These are phyloP conservation scores for Plemyria rubiginata DNA, from an alignment of 2,888 invertebrate species.

Conservation along the genomic window DNA sequence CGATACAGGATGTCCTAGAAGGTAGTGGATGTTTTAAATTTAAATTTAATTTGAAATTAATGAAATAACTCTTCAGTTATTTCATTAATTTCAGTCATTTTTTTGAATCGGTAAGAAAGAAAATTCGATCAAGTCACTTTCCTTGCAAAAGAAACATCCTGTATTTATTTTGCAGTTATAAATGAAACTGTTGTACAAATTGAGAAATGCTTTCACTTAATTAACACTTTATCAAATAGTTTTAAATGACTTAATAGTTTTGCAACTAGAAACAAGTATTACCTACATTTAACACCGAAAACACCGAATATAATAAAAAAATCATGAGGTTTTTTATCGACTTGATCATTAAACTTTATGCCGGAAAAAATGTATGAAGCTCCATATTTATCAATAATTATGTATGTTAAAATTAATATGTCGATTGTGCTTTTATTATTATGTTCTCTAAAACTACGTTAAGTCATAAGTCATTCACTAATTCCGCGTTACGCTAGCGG, in stretches of 20 bases:
- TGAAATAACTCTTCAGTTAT: too few species aligned
- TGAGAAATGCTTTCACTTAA: slow-evolving; percentile 2
- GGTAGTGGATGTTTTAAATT: slow-evolving; percentile 2
- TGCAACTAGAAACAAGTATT: slow-evolving; percentile 7
- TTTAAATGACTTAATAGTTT: slow-evolving; percentile 1
- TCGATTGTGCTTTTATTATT: slow-evolving; percentile 72
- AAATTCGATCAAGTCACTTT: too few species aligned
- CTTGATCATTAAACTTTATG: neutral
- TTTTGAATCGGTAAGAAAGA: too few species aligned
- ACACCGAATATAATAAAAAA: slow-evolving; percentile 16
- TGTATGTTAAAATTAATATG: slow-evolving; percentile 52
- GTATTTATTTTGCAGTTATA: neutral
- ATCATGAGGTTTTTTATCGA: neutral
- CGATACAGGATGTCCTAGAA: slow-evolving; percentile 1
- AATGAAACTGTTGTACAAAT: slow-evolving; percentile 2
- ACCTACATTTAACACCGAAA: slow-evolving; percentile 21
- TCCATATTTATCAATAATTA: neutral
- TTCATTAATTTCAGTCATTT: too few species aligned
- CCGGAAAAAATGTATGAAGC: slow-evolving; percentile 11
- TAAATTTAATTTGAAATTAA: too few species aligned
- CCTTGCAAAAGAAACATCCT: too few species aligned
- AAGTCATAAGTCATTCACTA: slow-evolving; percentile 53
- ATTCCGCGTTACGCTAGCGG: slow-evolving; percentile 69
- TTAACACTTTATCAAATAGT: slow-evolving; percentile 4
- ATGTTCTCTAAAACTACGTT: slow-evolving; percentile 63